Conservation (phyloP, 1,140 invertebrate genomes). For the Andrena cerasifolii region DNA sequence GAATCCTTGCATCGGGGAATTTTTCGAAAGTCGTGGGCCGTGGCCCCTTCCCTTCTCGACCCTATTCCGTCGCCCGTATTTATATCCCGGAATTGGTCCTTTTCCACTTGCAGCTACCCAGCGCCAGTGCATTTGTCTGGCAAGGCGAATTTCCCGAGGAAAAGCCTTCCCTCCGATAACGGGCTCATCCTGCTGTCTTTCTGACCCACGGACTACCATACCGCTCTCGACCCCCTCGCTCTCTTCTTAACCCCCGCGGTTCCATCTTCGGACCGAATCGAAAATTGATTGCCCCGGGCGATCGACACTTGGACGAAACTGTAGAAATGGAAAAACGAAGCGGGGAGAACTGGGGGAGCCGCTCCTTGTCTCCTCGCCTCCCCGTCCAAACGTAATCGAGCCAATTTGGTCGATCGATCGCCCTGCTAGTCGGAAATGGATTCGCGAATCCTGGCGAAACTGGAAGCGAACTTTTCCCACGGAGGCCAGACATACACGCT, state of each 20-base stretch:
- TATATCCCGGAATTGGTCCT: slow-evolving; percentile 3
- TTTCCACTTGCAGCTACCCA: not conserved
- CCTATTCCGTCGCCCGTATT: not conserved
- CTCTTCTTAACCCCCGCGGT: not conserved
- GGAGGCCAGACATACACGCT: no score
- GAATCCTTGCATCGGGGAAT: not conserved
- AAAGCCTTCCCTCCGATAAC: not conserved
- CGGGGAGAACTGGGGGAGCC: not conserved
- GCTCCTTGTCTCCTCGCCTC: not conserved
- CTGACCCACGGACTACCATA: not conserved
- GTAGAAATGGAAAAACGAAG: not conserved
- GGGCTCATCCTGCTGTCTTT: not conserved
- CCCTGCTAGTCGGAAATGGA: not conserved
- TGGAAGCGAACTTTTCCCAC: not conserved
- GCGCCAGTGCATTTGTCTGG: slow-evolving; percentile 13
- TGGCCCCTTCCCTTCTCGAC: not conserved
- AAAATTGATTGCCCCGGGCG: slow-evolving; percentile 28
- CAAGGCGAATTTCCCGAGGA: slow-evolving; percentile 20
- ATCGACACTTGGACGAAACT: not conserved
- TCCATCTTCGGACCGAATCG: not conserved
- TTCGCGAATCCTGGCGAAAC: not conserved
- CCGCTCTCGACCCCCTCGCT: not conserved
- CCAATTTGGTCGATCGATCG: not conserved
- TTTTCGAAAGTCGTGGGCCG: not conserved
- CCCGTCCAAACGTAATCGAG: not conserved